Evolutionary conservation across 2,797 vertebrate species (phyloP).

Genomic region (Amblyraja radiata): DNA sequence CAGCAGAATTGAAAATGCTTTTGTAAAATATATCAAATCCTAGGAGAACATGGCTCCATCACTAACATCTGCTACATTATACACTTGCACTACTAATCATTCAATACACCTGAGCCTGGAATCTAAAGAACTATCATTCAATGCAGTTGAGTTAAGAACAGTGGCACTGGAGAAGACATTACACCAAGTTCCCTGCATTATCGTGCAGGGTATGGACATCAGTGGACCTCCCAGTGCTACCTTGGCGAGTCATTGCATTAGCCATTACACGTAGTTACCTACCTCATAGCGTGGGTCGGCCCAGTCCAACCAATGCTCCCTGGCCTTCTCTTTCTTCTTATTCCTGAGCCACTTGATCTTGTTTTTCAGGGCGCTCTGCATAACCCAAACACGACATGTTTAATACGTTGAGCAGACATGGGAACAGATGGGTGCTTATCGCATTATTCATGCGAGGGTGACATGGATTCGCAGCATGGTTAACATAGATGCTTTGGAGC

Average conservation of each 20-base stretch:
- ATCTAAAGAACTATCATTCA: background rate
- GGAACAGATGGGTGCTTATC: background rate
- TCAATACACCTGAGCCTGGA: no score
- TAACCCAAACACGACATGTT: background rate
- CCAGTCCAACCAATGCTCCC: slow-evolving; percentile 25
- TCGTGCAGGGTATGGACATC: no score
- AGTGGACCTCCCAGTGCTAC: no score
- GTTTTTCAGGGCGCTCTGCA: slow-evolving; percentile 26
- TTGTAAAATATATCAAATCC: background rate
- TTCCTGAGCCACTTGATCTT: background rate
- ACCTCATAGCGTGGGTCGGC: slow-evolving; percentile 10
- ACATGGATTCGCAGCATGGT: background rate
- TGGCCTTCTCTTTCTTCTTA: background rate
- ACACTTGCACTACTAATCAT: background rate
- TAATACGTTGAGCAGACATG: background rate
- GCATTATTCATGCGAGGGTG: background rate
- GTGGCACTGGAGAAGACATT: background rate
- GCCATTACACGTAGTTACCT: background rate
- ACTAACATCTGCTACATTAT: background rate
- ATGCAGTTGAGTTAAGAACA: background rate
- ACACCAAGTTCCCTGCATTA: background rate
- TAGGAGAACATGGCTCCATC: background rate
- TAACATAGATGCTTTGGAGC: background rate
- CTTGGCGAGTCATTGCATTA: no score
- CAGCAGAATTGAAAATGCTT: background rate